Percentiles rank a stretch among this genome's conserved stretches.
These are phyloP conservation scores for Arctocebus calabarensis DNA, from an alignment of 2,797 vertebrate genomes.

Conservation along the genomic window DNA sequence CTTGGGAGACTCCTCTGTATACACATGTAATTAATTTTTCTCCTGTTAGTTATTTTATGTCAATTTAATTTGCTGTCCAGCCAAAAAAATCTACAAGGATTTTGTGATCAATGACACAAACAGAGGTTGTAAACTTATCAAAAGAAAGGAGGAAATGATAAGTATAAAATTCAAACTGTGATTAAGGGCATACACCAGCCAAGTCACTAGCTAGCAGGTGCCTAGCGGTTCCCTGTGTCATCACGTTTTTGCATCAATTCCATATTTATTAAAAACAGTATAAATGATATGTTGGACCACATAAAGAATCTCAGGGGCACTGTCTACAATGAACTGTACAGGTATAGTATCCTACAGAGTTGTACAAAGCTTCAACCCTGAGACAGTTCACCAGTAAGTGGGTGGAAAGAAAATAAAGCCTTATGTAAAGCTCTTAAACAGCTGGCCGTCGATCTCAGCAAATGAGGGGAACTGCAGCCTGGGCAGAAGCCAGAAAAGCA, in stretches of 20 bases:
- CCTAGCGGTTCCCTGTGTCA: background rate
- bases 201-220: background rate
- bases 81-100: background rate
- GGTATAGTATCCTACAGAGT: background rate
- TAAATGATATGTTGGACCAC: background rate
- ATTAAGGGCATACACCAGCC: background rate
- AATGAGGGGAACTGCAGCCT: background rate
- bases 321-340: background rate
- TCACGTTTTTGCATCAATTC: background rate
- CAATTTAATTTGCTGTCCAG: background rate
- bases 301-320: background rate
- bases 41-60: background rate
- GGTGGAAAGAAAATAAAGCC: background rate
- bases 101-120: background rate
- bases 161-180: background rate
- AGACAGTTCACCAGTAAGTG: background rate
- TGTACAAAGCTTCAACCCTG: background rate
- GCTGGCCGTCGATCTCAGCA: background rate
- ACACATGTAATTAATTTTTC: background rate
- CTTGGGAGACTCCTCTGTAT: background rate
- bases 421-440: background rate
- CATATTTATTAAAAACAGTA: background rate
- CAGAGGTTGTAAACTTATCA: background rate
- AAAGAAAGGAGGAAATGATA: background rate
- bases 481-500: background rate